Conservation (phyloP, 1,140 invertebrate genomes). For the Bombyx mori region ASM3026992v2 NC_085126.1:202001-202500, state of each 20-base stretch:
- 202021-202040: neutral
- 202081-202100: constrained; percentile 80
- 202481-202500: constrained; percentile 33
- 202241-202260: neutral
- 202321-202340: constrained; percentile 34
- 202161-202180: constrained; percentile 5
- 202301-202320: constrained; percentile 5
- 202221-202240: neutral
- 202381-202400: constrained; percentile 28
- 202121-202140: constrained; percentile 76
- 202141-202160: constrained; percentile 9
- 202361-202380: constrained; percentile 20
- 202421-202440: too few relatives aligned
- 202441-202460: too few relatives aligned
- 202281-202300: neutral
- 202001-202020: too few relatives aligned
- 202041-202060: constrained; percentile 87
- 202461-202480: constrained; percentile 17
- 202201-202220: constrained; percentile 3
- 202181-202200: constrained; percentile 5
- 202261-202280: neutral
- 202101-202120: constrained; percentile 83
- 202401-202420: constrained; percentile 9
- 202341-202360: constrained; percentile 37
- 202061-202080: constrained; percentile 82